Evolutionary conservation across 1,140 invertebrate genomes (phyloP), one percentile per base, ranked within the genome.

Genomic region (Teleogryllus occipitalis): DNA sequence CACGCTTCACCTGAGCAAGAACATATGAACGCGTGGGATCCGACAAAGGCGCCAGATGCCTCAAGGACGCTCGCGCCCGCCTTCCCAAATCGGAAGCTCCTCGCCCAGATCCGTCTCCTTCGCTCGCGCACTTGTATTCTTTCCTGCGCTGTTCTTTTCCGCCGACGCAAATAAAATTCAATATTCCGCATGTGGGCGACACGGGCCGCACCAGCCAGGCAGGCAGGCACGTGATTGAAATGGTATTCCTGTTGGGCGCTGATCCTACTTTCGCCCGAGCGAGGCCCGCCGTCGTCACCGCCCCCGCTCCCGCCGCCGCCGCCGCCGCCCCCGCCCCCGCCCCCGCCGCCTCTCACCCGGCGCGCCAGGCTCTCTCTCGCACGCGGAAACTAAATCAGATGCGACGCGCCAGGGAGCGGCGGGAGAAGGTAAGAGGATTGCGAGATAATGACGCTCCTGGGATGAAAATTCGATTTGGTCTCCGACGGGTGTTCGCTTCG

Each of bases 341-440:
- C 54, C 2, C 10, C 18, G 54, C 54, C 18, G 10, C 10, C 2
- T 3, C 10, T 65, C 10, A 10, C 18, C 2, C 10, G 54, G 18
- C 54, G 54, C 10, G 10, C 10, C 49, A 54, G 18, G 54, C 54
- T 10, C 54, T 65, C 54, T 65, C 54, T 1, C 54, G 54, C 27
- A 7, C 10, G 54, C 54, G 18, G 54, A 65, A 65, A 65, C 54
- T 65, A 65, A 65, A 65, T 65, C 54, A 65, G 54, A 65, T 7
- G 10, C 54, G 54, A 65, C 54, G 54, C 54, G 54, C 54, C 18
- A 65, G 54, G 54, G 54, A 65, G 18, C 54, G 18, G 0, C 54
- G 54, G 54, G 54, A 65, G 54, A 65, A 65, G 54, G 54, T 65
- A 65, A 65, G 54, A 65, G 54, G 54, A 65, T 65, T 65, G 54